A percentile compares a stretch with the other conserved stretches of the same genome.
Conservation (phyloP, 2,797 vertebrate genomes). For the Acrossocheilus wenchowensis region DNA sequence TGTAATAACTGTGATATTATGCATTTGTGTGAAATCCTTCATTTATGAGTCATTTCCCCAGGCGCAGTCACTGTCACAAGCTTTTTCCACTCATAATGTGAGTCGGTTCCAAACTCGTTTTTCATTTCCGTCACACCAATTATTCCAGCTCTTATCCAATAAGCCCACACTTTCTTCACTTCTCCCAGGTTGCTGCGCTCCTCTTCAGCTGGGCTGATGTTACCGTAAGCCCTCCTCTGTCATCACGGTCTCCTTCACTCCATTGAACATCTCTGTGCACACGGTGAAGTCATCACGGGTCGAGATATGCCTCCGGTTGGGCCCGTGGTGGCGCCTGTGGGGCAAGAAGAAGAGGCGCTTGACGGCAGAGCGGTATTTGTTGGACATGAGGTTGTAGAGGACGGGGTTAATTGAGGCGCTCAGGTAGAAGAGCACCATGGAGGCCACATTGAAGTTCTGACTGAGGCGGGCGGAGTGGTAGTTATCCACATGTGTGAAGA, state of each 20-base stretch:
- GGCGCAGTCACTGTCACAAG: not conserved
- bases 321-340: conserved; percentile 50
- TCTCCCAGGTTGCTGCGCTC: not conserved
- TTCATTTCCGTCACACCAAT: not conserved
- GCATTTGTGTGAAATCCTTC: not conserved
- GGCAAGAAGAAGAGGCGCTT: conserved; percentile 80
- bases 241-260: conserved; percentile 61
- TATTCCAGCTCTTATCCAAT: not conserved
- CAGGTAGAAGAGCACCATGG: conserved; percentile 90
- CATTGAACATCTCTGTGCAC: conserved; percentile 73
- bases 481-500: conserved; percentile 83
- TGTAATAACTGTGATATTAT: conserved; percentile 12
- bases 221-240: not conserved
- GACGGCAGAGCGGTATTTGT: conserved; percentile 84
- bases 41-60: conserved; percentile 23
- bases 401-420: conserved; percentile 89
- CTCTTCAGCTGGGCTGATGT: not conserved
- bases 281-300: conserved; percentile 68
- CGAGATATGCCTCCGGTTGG: conserved; percentile 65
- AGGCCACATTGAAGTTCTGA: conserved; percentile 88
- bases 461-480: conserved; percentile 78
- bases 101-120: not conserved
- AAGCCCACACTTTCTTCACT: not conserved
- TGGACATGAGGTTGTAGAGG: conserved; percentile 89
- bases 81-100: not conserved